phyloP scores from a whole-genome alignment of 2,113 vertebrate genomes.

The Vimba vimba region DNA sequence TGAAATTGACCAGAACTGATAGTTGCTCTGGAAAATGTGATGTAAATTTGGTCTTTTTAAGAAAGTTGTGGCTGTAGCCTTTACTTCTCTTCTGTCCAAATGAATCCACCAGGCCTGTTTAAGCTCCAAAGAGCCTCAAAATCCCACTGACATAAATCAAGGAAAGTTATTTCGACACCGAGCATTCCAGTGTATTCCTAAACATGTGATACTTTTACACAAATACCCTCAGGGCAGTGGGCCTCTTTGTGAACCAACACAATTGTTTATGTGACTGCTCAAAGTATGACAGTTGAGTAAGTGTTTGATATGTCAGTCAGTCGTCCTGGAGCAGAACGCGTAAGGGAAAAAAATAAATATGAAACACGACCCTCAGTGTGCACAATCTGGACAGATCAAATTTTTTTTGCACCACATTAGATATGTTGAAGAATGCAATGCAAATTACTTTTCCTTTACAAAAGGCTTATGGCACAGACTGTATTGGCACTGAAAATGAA shows the following conservation, averaged over 20 bases:
- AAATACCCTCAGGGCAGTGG: neutral
- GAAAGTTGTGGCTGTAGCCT: neutral
- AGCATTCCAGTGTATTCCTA: slow-evolving; percentile 5
- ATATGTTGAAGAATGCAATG: neutral
- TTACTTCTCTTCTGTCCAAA: no score
- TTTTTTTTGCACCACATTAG: neutral
- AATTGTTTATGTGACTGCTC: neutral
- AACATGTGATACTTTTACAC: neutral
- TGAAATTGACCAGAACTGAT: neutral
- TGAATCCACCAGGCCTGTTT: neutral
- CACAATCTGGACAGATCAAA: neutral
- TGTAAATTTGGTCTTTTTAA: neutral
- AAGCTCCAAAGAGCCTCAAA: neutral
- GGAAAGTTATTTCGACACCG: neutral
- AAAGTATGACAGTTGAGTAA: neutral
- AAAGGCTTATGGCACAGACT: no score
- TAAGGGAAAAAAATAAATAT: neutral
- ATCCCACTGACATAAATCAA: slow-evolving; percentile 22
- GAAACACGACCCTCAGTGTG: neutral
- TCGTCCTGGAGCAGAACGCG: neutral
- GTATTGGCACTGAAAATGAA: no score
- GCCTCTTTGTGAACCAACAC: neutral
- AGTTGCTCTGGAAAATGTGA: neutral
- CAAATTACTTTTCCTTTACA: neutral
- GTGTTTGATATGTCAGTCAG: neutral